Evolutionary conservation across 1,140 invertebrate genomes (phyloP), one percentile per base, ranked within the genome.

Genomic region (Leptinotarsa defecta): DNA sequence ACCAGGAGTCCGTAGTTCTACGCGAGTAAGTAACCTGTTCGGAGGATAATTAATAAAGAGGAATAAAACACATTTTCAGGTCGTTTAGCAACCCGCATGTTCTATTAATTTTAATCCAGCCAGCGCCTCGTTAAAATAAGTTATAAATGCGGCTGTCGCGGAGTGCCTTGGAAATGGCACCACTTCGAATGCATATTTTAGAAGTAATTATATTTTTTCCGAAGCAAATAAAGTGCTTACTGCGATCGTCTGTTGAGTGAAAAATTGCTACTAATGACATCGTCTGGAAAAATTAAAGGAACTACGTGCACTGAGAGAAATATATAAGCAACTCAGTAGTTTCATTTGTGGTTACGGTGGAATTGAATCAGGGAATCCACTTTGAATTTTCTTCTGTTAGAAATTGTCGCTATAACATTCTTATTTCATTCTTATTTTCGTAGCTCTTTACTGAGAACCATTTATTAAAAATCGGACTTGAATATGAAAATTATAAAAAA

Each of bases 21-120:
- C 34, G 17, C 63, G 34, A 62, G 49, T 62, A 72, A 62, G 71
- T 74, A 74, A 74, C 72, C 72, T 65, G 62, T 67, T 67, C 48
- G 22, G 17, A 62, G n/a, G 64, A 61, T 74, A 74, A 74, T 74
- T 74, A 62, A 74, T 74, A 74, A 74, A 74, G 61, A 65, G 72
- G 72, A 74, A 74, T 74, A 52, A 74, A 67, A 74, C 62, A 67
- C 63, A 74, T 74, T 74, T 67, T 74, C 72, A 67, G 72, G 62
- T 68, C 72, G 72, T 74, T 74, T 74, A 74, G 72, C 43, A 65
- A 67, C 72, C 72, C 72, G 72, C 72, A 74, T 65, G 72, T 68
- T 74, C 72, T 74, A 74, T 74, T 74, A 74, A 74, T 74, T 74
- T 67, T 62, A 74, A 74, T 74, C 72, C 72, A n/a, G 63, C 49